A percentile compares a stretch with the other conserved stretches of the same genome.
These are phyloP conservation scores for Hyaena hyaena DNA, from an alignment of 2,113 vertebrate genomes.

Conservation along the genomic window DNA sequence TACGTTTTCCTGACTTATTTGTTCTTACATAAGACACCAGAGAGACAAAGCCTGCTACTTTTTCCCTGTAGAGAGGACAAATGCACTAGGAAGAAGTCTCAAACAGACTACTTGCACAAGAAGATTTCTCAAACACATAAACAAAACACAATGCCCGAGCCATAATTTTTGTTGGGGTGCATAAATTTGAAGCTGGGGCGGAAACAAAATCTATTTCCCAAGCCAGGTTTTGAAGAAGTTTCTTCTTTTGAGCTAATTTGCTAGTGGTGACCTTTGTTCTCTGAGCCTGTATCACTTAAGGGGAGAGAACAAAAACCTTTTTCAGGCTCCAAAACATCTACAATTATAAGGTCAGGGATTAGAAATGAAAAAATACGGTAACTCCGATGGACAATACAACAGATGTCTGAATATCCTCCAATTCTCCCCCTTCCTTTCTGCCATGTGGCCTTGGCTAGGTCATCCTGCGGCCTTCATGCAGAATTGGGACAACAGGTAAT, in stretches of 20 bases:
- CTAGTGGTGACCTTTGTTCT: background rate
- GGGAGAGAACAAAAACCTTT: background rate
- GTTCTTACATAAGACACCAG: slow-evolving; percentile 49
- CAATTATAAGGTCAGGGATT: background rate
- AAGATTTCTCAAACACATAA: slow-evolving; percentile 47
- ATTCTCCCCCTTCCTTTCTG: background rate
- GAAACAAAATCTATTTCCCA: background rate
- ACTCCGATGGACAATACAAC: background rate
- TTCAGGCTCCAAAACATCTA: background rate
- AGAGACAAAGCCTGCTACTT: slow-evolving; percentile 10
- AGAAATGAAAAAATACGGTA: background rate
- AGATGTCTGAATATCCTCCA: background rate
- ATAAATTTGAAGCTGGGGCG: slow-evolving; percentile 11
- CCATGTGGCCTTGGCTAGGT: background rate
- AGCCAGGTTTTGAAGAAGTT: background rate
- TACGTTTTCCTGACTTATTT: slow-evolving; percentile 28
- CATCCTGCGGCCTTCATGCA: background rate
- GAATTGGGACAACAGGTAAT: background rate
- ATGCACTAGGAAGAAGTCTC: slow-evolving; percentile 52
- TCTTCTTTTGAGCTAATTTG: background rate
- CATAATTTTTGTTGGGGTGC: slow-evolving; percentile 51
- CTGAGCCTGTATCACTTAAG: background rate
- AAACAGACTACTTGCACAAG: slow-evolving; percentile 29
- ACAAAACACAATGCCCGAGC: background rate
- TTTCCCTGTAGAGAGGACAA: slow-evolving; percentile 39